Evolutionary conservation across 2,888 invertebrate species (phyloP), one percentile per base, ranked within the genome.

Genomic region (Maniola hyperantus): DNA sequence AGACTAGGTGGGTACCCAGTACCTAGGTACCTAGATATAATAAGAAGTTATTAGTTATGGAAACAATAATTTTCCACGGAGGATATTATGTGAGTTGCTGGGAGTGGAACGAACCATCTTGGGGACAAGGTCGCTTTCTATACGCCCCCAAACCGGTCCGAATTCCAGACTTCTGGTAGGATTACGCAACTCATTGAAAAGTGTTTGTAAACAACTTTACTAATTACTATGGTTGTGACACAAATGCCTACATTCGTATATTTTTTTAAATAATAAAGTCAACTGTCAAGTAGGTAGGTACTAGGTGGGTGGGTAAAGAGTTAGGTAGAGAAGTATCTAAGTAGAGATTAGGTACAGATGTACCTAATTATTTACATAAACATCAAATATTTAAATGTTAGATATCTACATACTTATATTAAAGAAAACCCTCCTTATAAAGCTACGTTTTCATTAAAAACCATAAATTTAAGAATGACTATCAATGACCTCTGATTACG

Each of bases 121-220:
- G 76, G 76, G 79, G 84, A 74, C 88, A 89, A 90, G 89, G 90
- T 85, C 88, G 74, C 91, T 91, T 91, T 91, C 91, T 91, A n/a
- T n/a, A 85, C 71, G 70, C 69, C 76, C 76, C 70, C 71, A 77
- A 83, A 89, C 89, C 89, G 89, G 89, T 88, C 83, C 72, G 64
- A 36, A 61, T 66, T 66, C 70, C 69, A 67, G 72, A 68, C 55
- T 66, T 62, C 57, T 51, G 55, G 39, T 46, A 11, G 36, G n/a
- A 53, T 73, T 72, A 72, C 64, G 68, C 68, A 68, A 72, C 33
- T 61, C 57, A 70, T 72, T 66, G 51, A 71, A 73, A 73, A 73
- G 70, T 71, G 71, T 68, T 71, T 68, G 65, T 71, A 66, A 70
- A 71, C 66, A 68, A 59, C 36, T 60, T 13, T 26, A 54, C 36